Conservation (phyloP, 2,113 vertebrate species). For the Lophotis ruficrista region DNA sequence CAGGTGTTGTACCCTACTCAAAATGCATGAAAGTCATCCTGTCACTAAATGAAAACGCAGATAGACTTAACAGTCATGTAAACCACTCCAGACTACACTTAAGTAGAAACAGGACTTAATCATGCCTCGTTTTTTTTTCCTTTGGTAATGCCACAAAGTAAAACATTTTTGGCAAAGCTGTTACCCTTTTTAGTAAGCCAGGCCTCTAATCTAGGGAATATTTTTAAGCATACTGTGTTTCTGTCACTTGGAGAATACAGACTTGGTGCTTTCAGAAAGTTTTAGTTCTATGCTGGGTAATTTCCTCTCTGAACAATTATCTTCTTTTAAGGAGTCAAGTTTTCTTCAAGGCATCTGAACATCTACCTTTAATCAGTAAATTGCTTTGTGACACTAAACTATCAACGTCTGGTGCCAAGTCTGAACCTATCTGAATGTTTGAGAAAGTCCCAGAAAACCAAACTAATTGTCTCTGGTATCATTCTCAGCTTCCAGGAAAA, state of each 20-base stretch:
- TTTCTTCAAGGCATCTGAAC: constrained; percentile 19
- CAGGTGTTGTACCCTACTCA: background rate
- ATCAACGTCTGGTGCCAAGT: background rate
- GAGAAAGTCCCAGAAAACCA: background rate
- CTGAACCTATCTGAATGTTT: constrained; percentile 20
- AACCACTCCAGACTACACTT: background rate
- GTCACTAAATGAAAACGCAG: background rate
- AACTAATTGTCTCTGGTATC: background rate
- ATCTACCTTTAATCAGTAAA: background rate
- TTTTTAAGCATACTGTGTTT: background rate
- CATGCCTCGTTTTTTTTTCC: background rate
- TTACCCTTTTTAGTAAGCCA: background rate
- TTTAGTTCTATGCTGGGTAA: background rate
- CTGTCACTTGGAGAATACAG: background rate
- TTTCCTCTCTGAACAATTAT: background rate
- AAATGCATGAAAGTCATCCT: background rate
- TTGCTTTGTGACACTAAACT: constrained; percentile 1
- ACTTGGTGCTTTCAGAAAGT: background rate
- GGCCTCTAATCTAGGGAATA: background rate
- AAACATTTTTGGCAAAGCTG: constrained; percentile 5
- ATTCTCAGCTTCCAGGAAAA: constrained; percentile 10
- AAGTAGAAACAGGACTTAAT: background rate
- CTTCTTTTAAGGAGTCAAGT: background rate
- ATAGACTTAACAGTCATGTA: background rate
- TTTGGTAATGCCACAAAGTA: constrained; percentile 21